Percentiles rank a stretch among this genome's conserved stretches.
Conservation (phyloP, 2,888 invertebrate species). For the Trichopria drosophilae region DNA sequence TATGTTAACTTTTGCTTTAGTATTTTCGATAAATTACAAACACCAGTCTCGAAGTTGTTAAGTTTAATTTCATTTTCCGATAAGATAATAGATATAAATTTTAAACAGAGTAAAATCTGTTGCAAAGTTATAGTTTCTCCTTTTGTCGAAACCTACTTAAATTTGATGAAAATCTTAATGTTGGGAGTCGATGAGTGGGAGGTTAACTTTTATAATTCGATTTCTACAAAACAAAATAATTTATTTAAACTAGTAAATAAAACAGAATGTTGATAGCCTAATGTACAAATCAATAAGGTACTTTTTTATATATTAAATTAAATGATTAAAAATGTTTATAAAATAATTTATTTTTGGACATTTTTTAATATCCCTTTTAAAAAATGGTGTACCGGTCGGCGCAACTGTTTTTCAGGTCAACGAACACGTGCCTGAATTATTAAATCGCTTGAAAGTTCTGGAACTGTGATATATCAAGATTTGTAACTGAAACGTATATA, state of each 20-base stretch:
- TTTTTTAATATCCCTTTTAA: constrained; percentile 42
- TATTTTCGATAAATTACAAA: constrained; percentile 34
- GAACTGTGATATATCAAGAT: constrained; percentile 5
- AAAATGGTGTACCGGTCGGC: constrained; percentile 38
- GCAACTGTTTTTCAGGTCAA: constrained; percentile 40
- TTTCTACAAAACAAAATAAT: constrained; percentile 40
- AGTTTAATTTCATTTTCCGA: constrained; percentile 37
- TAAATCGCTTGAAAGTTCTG: constrained; percentile 35
- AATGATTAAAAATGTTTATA: constrained; percentile 1
- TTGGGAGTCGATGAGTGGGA: constrained; percentile 32
- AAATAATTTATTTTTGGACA: constrained; percentile 33
- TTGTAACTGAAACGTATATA: too few relatives aligned
- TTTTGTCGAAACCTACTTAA: constrained; percentile 44
- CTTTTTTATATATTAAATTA: neutral
- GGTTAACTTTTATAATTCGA: constrained; percentile 43
- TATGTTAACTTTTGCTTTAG: constrained; percentile 2
- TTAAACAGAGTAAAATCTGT: constrained; percentile 38
- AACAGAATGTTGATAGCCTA: constrained; percentile 45
- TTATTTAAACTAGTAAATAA: constrained; percentile 38
- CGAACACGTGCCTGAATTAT: constrained; percentile 41
- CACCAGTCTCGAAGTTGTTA: constrained; percentile 34
- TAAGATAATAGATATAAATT: constrained; percentile 36
- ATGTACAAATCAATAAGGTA: constrained; percentile 44
- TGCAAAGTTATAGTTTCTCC: constrained; percentile 38
- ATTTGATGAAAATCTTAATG: constrained; percentile 40